Evolutionary conservation across 2,797 vertebrate species (phyloP).

Genomic region (Megaceryle alcyon): DNA sequence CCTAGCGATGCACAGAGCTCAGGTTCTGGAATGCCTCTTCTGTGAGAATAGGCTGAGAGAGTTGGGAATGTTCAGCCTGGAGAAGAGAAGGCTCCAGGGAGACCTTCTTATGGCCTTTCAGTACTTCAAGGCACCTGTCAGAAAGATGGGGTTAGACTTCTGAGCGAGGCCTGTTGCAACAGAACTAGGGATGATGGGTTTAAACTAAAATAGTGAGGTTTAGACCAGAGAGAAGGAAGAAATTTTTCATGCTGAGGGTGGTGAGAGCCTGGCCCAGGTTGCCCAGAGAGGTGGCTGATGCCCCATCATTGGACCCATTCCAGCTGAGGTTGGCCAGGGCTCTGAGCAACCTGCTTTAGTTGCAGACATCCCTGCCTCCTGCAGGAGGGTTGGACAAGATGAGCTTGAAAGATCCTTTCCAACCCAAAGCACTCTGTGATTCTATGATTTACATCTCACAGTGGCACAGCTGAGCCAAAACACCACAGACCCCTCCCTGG

Average conservation of each 20-base stretch:
- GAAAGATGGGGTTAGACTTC: neutral
- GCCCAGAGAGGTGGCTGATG: neutral
- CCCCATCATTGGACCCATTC: neutral
- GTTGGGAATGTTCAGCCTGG: neutral
- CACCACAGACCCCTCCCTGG: neutral
- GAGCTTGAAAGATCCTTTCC: neutral
- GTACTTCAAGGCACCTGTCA: neutral
- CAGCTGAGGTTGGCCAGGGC: neutral
- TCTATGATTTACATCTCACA: neutral
- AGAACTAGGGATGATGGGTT: neutral
- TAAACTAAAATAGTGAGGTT: neutral
- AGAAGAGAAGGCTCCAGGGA: neutral
- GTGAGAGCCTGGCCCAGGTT: neutral
- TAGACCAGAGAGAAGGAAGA: neutral
- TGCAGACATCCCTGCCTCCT: no score
- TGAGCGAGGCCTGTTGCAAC: neutral
- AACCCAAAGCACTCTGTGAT: neutral
- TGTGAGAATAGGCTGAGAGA: neutral
- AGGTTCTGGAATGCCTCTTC: neutral
- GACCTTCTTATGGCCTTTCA: neutral
- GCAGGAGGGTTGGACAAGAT: neutral
- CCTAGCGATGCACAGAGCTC: neutral
- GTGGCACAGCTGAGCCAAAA: neutral
- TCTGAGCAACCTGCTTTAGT: neutral
- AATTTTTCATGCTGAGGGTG: neutral